Percentiles rank a stretch among this genome's conserved stretches.
phyloP scores from a whole-genome alignment of 2,888 invertebrate genomes.

The Drosophila hamatofila region DNA sequence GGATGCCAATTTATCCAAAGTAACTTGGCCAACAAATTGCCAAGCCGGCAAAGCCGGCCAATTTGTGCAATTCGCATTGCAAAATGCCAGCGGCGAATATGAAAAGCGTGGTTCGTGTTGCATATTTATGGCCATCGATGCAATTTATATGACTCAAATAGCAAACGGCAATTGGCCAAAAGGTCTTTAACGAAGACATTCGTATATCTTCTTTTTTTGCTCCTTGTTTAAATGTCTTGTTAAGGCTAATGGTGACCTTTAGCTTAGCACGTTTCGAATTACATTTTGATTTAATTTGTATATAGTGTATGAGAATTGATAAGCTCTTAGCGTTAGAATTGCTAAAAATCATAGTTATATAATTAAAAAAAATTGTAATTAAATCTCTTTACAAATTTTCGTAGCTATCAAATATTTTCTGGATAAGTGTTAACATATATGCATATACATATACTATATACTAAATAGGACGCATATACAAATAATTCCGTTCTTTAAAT shows the following conservation, averaged over 20 bases:
- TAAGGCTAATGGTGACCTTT: neutral
- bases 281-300: no score
- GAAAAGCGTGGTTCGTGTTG: slow-evolving; percentile 52
- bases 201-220: slow-evolving; percentile 15
- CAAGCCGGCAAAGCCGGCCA: slow-evolving; percentile 33
- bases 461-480: no score
- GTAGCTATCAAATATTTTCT: no score
- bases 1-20: slow-evolving; percentile 60
- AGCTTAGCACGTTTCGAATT: neutral
- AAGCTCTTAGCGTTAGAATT: neutral
- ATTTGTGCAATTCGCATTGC: slow-evolving; percentile 66
- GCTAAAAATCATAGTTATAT: no score
- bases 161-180: slow-evolving; percentile 42
- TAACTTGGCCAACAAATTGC: slow-evolving; percentile 43
- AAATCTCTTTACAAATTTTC: no score
- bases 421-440: no score
- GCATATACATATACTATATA: no score
- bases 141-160: slow-evolving; percentile 65
- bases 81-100: slow-evolving; percentile 35
- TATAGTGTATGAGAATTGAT: no score
- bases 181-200: slow-evolving; percentile 38
- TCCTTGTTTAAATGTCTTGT: slow-evolving; percentile 8
- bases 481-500: no score
- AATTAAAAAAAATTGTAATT: no score
- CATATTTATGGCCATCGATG: slow-evolving; percentile 70